Evolutionary conservation across 2,113 vertebrate genomes (phyloP).

Genomic region (Suricata suricatta): DNA sequence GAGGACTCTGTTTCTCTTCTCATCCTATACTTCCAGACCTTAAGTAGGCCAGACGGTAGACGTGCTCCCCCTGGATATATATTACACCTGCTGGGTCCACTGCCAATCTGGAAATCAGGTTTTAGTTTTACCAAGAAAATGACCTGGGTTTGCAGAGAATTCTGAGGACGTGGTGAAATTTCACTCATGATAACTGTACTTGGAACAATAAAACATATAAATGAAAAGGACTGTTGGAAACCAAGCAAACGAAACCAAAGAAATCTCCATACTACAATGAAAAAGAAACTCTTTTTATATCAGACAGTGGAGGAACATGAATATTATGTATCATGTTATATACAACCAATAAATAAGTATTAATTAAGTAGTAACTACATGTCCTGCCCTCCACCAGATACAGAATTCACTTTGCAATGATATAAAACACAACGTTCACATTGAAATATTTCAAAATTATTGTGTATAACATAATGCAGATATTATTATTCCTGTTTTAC

Average conservation of each 20-base stretch:
- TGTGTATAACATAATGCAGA: neutral
- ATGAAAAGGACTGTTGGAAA: neutral
- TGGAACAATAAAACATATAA: neutral
- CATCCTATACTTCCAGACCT: neutral
- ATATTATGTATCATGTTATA: neutral
- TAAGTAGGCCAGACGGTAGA: neutral
- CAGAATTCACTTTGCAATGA: neutral
- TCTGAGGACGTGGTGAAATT: neutral
- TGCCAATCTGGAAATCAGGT: neutral
- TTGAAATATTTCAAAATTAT: neutral
- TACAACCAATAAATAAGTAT: neutral
- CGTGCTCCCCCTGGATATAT: neutral
- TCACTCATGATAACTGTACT: neutral
- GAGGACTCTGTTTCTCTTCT: neutral
- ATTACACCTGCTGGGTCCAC: neutral
- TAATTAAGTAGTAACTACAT: neutral
- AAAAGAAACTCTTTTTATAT: neutral
- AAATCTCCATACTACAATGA: neutral
- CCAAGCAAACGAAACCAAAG: neutral
- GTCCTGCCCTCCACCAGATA: neutral
- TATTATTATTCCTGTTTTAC: neutral
- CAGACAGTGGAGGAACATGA: neutral
- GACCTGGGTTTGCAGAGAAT: neutral
- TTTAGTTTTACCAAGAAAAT: constrained; percentile 25
- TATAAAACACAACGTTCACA: neutral